Evolutionary conservation across 1,140 invertebrate genomes (phyloP), one percentile per base, ranked within the genome.

Genomic region (Luehdorfia chinensis): DNA sequence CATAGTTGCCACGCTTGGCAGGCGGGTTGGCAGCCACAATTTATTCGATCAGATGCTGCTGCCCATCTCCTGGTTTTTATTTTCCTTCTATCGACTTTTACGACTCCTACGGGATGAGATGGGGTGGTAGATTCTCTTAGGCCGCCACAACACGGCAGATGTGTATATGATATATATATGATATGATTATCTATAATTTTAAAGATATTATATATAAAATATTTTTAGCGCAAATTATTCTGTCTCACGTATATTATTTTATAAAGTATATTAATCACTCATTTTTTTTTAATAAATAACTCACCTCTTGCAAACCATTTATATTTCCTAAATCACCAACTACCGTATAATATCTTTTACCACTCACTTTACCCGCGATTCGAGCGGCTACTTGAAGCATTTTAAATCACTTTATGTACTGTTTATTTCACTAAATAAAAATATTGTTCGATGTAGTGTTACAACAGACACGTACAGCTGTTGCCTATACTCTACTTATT

Each of bases 261-360:
- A n/a, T n/a, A n/a, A n/a, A n/a, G n/a, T n/a, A n/a, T n/a, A n/a
- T n/a, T n/a, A n/a, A n/a, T n/a, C n/a, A n/a, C n/a, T n/a, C n/a
- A n/a, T n/a, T 11, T 12, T 11, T 36, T 2, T 11, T 50, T 25
- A 16, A 8, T 12, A 36, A 27, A 16, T 13, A 44, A 50, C 66
- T 60, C 25, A 73, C 69, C 56, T 73, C 60, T 32, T 54, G 34
- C 13, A 34, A 34, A 11, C 47, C 19, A 30, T 39, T 55, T 6
- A 50, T 11, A 39, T 55, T 59, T 7, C 37, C 51, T 15, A 50
- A 67, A 46, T 75, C 70, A 9, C 66, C 59, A 6, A 73, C 33
- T 1, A 67, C 59, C 2, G 70, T 54, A 33, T 73, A 76, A 59
- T 51, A 67, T 14, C 73, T 61, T 27, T 37, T 57, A 14, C 68